These are phyloP conservation scores for Metallyticus violacea DNA, from an alignment of 2,888 invertebrate genomes.

Conservation along the genomic window DNA sequence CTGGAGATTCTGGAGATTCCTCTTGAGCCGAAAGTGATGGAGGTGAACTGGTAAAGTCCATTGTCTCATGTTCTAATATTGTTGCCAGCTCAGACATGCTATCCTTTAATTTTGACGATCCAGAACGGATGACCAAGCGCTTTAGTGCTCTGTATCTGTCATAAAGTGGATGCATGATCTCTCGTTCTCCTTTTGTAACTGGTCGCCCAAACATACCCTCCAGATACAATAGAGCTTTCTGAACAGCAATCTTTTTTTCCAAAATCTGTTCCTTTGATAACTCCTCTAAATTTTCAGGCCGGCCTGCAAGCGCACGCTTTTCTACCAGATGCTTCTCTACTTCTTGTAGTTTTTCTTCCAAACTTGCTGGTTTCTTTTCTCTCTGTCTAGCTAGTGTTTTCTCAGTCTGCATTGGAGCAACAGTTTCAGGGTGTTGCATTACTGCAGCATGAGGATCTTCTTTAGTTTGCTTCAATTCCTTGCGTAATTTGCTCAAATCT, in stretches of 20 bases:
- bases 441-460: not conserved
- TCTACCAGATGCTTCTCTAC: conserved; percentile 71
- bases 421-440: not conserved
- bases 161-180: conserved; percentile 83
- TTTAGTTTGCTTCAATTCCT: conserved; percentile 61
- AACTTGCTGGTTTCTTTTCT: conserved; percentile 35
- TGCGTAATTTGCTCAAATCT: conserved; percentile 74
- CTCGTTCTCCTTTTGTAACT: conserved; percentile 77
- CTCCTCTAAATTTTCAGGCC: conserved; percentile 65
- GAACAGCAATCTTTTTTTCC: conserved; percentile 88
- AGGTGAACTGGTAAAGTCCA: conserved; percentile 71
- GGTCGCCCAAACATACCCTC: conserved; percentile 89
- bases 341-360: conserved; percentile 52
- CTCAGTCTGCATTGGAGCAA: not conserved
- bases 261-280: conserved; percentile 77
- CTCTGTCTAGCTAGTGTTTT: not conserved
- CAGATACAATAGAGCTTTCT: conserved; percentile 82
- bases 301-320: conserved; percentile 52
- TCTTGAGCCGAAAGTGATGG: conserved; percentile 48
- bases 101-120: conserved; percentile 49
- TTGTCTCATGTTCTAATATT: conserved; percentile 89
- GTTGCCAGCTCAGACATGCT: conserved; percentile 78
- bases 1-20: conserved; percentile 29
- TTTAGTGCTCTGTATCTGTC: conserved; percentile 92
- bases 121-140: conserved; percentile 65